These are phyloP conservation scores for Acromyrmex charruanus DNA, from an alignment of 1,140 invertebrate genomes.

Conservation along the genomic window DNA sequence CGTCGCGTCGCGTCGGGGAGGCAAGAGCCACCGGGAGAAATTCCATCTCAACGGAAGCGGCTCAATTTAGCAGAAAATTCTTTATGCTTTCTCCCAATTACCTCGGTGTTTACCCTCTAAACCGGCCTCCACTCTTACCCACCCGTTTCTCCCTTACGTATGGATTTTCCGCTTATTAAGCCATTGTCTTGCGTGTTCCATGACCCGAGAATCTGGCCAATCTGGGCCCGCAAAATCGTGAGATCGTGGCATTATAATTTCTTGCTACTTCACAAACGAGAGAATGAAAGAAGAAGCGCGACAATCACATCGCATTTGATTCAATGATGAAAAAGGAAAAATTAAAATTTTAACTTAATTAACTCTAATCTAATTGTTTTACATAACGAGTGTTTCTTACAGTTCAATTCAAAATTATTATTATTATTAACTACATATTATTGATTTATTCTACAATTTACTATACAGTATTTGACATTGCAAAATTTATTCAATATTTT, in stretches of 20 bases:
- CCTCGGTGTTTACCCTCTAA: conserved; percentile 71
- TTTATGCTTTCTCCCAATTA: conserved; percentile 80
- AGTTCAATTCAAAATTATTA: not conserved
- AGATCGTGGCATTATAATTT: conserved; percentile 32
- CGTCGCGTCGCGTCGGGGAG: conserved; percentile 55
- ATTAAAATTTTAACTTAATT: not conserved
- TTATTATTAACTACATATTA: not conserved
- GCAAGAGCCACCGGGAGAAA: conserved; percentile 63
- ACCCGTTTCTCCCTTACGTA: conserved; percentile 14
- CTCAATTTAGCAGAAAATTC: conserved; percentile 83
- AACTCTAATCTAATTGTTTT: not conserved
- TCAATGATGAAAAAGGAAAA: not conserved
- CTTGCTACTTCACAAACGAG: not conserved
- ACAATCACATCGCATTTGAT: not conserved
- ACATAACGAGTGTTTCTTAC: not conserved
- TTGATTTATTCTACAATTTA: not conserved
- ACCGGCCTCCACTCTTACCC: conserved; percentile 30
- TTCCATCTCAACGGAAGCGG: conserved; percentile 78
- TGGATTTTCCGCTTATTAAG: conserved; percentile 57
- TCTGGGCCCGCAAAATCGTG: conserved; percentile 33
- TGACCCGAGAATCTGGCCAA: conserved; percentile 45
- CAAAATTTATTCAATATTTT: not conserved
- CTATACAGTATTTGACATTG: not conserved
- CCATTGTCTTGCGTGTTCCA: conserved; percentile 52
- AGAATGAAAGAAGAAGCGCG: not conserved